These are phyloP conservation scores for Cyanoliseus patagonus DNA, from an alignment of 2,113 vertebrate genomes.

Conservation along the genomic window DNA sequence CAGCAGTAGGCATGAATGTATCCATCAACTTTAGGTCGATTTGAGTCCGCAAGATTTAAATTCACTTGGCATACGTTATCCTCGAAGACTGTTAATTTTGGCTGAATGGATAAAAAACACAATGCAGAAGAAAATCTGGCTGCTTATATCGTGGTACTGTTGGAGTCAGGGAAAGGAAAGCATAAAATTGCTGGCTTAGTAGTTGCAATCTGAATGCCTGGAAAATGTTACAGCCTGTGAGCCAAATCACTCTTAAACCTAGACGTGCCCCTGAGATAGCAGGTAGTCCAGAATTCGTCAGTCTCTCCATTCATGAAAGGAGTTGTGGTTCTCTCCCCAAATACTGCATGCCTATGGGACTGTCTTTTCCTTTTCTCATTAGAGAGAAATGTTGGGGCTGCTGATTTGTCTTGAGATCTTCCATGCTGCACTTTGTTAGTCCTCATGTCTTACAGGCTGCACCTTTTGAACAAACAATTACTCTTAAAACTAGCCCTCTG, in stretches of 20 bases:
- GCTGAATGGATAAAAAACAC: constrained; percentile 67
- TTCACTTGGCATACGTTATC: constrained; percentile 58
- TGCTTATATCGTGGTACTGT: constrained; percentile 19
- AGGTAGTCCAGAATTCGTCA: constrained; percentile 27
- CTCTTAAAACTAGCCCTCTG: background rate
- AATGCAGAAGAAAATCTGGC: constrained; percentile 68
- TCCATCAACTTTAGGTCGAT: constrained; percentile 69
- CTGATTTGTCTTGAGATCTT: constrained; percentile 2
- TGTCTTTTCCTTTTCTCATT: background rate
- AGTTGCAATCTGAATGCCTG: constrained; percentile 45
- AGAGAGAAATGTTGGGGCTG: background rate
- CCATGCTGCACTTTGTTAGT: background rate
- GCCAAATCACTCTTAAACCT: constrained; percentile 29
- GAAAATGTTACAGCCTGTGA: constrained; percentile 43
- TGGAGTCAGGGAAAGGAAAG: constrained; percentile 52
- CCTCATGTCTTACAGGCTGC: background rate
- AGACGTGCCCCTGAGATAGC: background rate
- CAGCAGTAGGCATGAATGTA: constrained; percentile 63
- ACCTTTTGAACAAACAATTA: constrained; percentile 4
- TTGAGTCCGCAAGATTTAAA: constrained; percentile 67
- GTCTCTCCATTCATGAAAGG: background rate
- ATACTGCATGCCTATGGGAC: background rate
- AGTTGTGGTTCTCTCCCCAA: background rate
- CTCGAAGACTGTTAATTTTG: constrained; percentile 65
- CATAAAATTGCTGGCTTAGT: constrained; percentile 60